Conservation (phyloP, 1,140 invertebrate species). For the Pseudomyrmex pallidus region DNA sequence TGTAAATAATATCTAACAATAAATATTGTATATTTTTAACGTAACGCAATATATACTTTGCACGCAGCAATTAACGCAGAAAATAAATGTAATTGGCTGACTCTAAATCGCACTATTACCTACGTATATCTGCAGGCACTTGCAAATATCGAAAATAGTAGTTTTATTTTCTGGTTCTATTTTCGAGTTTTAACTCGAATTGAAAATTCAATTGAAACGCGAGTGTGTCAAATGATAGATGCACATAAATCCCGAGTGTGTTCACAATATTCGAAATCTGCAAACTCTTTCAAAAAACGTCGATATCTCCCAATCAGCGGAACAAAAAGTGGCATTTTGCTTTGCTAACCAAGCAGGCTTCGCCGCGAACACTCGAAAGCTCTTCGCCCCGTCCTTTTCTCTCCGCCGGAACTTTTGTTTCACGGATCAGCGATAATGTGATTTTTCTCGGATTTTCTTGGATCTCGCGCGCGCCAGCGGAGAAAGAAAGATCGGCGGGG, state of each 20-base stretch:
- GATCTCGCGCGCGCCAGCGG: slow-evolving; percentile 45
- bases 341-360: slow-evolving; percentile 18
- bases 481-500: neutral
- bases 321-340: neutral
- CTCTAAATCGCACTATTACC: too few species aligned
- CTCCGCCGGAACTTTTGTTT: slow-evolving; percentile 62
- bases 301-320: slow-evolving; percentile 16
- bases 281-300: neutral
- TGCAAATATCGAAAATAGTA: neutral
- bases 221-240: neutral
- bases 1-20: too few species aligned
- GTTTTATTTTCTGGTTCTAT: neutral
- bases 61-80: too few species aligned
- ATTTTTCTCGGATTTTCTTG: slow-evolving; percentile 71
- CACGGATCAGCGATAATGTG: slow-evolving; percentile 70
- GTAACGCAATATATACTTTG: too few species aligned
- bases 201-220: slow-evolving; percentile 47
- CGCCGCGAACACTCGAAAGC: slow-evolving; percentile 2
- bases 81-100: too few species aligned
- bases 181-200: slow-evolving; percentile 8
- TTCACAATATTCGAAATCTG: neutral
- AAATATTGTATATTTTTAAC: too few species aligned
- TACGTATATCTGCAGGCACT: too few species aligned
- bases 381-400: neutral
- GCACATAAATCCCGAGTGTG: neutral